Conservation (phyloP, 2,113 vertebrate genomes). For the Amazona guildingii region DNA sequence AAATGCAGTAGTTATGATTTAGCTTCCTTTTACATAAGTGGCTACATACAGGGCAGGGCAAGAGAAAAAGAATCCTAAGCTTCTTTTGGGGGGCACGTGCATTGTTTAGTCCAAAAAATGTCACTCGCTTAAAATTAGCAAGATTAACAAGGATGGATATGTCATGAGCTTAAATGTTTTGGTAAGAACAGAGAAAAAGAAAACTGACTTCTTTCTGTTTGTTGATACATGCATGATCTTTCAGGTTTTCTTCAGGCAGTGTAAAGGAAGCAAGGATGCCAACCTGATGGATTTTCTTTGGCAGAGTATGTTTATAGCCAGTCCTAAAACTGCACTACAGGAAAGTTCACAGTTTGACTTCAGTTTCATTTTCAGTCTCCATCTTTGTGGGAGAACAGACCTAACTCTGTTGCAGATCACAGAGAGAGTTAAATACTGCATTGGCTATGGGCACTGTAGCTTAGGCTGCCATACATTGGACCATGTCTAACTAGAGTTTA, state of each 20-base stretch:
- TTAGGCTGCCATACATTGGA: neutral
- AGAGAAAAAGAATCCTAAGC: neutral
- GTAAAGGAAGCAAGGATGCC: neutral
- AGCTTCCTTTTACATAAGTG: neutral
- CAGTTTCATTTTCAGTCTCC: neutral
- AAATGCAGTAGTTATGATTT: neutral
- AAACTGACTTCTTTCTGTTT: neutral
- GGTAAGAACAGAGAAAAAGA: neutral
- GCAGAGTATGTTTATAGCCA: neutral
- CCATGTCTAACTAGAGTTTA: neutral
- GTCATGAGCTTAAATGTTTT: neutral
- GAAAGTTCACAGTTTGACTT: neutral
- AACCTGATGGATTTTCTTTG: neutral
- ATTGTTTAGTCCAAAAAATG: neutral
- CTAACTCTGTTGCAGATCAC: neutral
- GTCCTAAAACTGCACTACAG: neutral
- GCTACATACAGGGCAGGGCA: neutral
- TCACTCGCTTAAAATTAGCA: neutral
- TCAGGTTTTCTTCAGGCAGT: neutral
- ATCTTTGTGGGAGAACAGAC: neutral
- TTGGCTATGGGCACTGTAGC: neutral
- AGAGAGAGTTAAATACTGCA: neutral
- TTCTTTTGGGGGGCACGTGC: neutral
- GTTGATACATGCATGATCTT: neutral
- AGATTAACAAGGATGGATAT: neutral